Base-by-base conservation (phyloP, 2,888 invertebrate genomes). In the Harpalus rufipes region DNA sequence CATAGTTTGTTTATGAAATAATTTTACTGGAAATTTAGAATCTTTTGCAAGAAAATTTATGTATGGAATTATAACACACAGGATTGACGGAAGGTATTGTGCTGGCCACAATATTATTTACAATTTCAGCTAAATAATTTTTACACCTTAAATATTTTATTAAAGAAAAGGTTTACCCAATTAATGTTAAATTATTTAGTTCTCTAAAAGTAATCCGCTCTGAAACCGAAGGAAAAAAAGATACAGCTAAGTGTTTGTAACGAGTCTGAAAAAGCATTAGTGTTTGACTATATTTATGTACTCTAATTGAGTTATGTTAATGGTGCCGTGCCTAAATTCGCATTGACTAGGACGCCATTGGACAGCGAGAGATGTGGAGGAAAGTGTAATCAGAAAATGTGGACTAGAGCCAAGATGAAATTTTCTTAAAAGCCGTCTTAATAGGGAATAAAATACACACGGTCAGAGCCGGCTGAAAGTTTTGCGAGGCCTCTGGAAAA, bases 301-400 rank as follows among this genome's bases (percentile, higher is more conserved):
- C 25, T 5, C 21, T 63, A 63, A 63, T 63, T 63, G 63, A 63
- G 63, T 63, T 10, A 63, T 63, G 63, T 63, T 63, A 63, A 63
- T 63, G 63, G 25, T 18, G 18, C 61, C 18, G 21, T 21, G 21
- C 21, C 21, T 61, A 2, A 21, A n/a, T n/a, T n/a, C n/a, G n/a
- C 63, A 21, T 18, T 4, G 63, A 21, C 0, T 21, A 12, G 63
- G 25, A 21, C 12, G 63, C 12, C 63, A 21, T 10, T 8, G 63
- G 63, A 63, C 63, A 63, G 10, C 63, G 63, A 18, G 21, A 63
- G 63, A 63, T 63, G 16, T 21, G 25, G 63, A 10, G 10, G 0
- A 10, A 3, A 21, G 21, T 0, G 25, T 63, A 63, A 63, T 10
- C 63, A 21, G 63, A 12, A 63, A 21, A 63, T 63, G 63, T 63